Base-by-base conservation (phyloP, 2,797 vertebrate species). In the Pangasius djambal region DNA sequence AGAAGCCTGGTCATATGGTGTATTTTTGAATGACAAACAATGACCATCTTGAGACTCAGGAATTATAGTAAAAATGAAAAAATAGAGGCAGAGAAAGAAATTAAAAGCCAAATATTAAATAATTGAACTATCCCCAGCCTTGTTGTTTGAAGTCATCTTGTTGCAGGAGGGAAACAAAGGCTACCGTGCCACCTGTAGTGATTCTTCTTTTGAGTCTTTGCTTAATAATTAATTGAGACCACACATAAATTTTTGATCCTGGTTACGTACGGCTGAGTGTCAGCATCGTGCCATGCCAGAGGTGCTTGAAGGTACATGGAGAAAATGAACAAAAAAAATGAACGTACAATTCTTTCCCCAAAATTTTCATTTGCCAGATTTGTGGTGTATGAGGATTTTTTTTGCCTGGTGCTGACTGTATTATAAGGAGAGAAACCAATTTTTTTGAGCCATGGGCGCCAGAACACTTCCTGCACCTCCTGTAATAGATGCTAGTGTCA, bases 181-280 rank as follows among this genome's bases (percentile, higher is more conserved):
- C 55, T 70, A 67, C 83, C 37, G 48, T 15, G 28, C 63, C 25
- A 16, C 7, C 48, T 59, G 61, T 82, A 75, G 88, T 40, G 67
- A 65, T 25, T 74, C 70, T 81, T 84, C 50, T 82, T 37, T 65
- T 65, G 44, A 63, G 85, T 9, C 70, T 67, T 87, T 59, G 28
- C 55, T 87, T 59, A 75, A 84, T 85, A 87, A 87, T 89, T 78
- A 34, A 87, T 50, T 40, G 37, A 84, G 59, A 57, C 57, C 34
- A 6, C 67, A 12, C 81, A 85, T 84, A 12, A 84, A 87, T 87
- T 77, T 89, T 87, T 84, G 59, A 89, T 74, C 25, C 18, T 55
- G 85, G 37, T 69, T 78, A 67, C 57, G 37, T 78, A 67, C 44
- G n/a, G 86, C 50, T 48, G 61, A 65, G 74, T 8, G 25, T 65